Percentiles rank a stretch among this genome's conserved stretches.
phyloP scores from a whole-genome alignment of 2,888 invertebrate genomes.

The Troides oblongomaculatus region DNA sequence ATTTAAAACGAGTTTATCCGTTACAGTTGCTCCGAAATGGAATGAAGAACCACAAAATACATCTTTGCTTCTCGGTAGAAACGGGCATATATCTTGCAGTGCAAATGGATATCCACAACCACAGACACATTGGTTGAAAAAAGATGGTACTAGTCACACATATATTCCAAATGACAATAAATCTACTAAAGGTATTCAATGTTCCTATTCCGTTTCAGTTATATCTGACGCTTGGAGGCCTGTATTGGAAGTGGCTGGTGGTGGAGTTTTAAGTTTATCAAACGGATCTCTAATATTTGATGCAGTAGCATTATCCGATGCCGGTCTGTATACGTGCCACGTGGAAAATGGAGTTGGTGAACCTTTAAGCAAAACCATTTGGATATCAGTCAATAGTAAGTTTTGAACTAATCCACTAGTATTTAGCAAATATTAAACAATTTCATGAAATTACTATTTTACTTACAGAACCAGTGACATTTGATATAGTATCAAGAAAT shows the following conservation, averaged over 20 bases:
- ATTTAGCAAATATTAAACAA: too few relatives aligned
- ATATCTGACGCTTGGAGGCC: constrained; percentile 71
- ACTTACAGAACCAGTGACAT: constrained; percentile 86
- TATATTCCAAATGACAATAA: not conserved
- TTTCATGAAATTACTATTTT: not conserved
- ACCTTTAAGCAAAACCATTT: constrained; percentile 72
- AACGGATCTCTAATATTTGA: constrained; percentile 74
- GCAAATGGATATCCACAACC: constrained; percentile 92
- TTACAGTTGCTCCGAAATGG: constrained; percentile 88
- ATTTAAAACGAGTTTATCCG: not conserved
- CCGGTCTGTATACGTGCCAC: constrained; percentile 72
- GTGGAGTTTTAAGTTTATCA: constrained; percentile 71
- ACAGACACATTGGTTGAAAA: constrained; percentile 86
- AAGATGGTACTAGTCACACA: constrained; percentile 76
- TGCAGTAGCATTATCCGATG: constrained; percentile 69
- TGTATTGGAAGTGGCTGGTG: constrained; percentile 72
- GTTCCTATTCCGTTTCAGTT: constrained; percentile 43
- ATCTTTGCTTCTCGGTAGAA: constrained; percentile 86
- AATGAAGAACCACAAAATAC: constrained; percentile 87
- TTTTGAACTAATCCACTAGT: constrained; percentile 29
- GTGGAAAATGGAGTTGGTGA: constrained; percentile 78
- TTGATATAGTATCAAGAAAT: constrained; percentile 85
- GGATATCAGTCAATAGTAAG: constrained; percentile 77
- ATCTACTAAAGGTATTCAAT: not conserved
- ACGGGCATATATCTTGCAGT: constrained; percentile 86